phyloP scores from a whole-genome alignment of 92 coral and sea anemone species.

The Pocillopora meandrina region DNA sequence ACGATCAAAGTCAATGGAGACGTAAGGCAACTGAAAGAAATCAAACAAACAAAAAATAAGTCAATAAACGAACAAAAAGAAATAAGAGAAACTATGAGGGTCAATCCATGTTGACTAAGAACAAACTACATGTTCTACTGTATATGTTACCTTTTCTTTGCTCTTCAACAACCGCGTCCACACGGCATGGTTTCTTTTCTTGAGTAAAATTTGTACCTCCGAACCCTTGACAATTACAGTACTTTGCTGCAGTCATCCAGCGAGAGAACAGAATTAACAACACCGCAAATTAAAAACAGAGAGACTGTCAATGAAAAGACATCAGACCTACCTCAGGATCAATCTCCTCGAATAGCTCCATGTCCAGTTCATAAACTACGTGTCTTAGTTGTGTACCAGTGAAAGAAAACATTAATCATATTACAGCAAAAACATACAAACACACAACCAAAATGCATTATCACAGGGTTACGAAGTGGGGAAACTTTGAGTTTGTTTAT shows the following conservation, averaged over 20 bases:
- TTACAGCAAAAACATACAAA: too few relatives aligned
- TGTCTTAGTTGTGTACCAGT: slow-evolving; percentile 68
- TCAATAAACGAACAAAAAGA: background rate
- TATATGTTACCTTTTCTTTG: slow-evolving; percentile 73
- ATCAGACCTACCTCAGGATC: slow-evolving; percentile 62
- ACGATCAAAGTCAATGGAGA: slow-evolving; percentile 87
- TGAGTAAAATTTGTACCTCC: slow-evolving; percentile 76
- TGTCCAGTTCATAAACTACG: slow-evolving; percentile 77
- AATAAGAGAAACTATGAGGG: background rate
- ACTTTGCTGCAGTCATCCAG: slow-evolving; percentile 61
- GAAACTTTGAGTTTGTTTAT: too few relatives aligned
- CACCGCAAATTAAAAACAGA: background rate
- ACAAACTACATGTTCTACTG: too few relatives aligned
- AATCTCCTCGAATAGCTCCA: slow-evolving; percentile 68
- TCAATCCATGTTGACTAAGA: background rate
- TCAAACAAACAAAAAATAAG: too few relatives aligned
- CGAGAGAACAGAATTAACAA: background rate
- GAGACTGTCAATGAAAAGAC: background rate
- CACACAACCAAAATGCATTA: background rate
- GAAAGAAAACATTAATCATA: background rate
- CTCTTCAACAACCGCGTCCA: slow-evolving; percentile 81
- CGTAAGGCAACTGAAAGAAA: slow-evolving; percentile 66
- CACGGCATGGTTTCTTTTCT: slow-evolving; percentile 60
- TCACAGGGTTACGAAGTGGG: too few relatives aligned
- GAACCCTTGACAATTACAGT: slow-evolving; percentile 78